phyloP scores from a whole-genome alignment of 2,888 invertebrate genomes.

The Melipona beecheii region DNA sequence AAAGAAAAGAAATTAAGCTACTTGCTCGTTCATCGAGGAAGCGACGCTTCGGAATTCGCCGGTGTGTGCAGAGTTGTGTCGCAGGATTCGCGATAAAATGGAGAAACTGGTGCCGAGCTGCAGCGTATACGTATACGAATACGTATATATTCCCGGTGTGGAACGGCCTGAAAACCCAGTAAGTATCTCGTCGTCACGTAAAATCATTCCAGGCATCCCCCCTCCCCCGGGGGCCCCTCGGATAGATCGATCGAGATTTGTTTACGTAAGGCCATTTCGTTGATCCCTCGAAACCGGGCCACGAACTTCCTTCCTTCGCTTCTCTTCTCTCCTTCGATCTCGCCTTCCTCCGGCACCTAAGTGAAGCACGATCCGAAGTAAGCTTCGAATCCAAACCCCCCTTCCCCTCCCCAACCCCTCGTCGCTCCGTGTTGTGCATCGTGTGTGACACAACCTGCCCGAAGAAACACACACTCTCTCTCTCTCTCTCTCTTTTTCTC shows the following conservation, averaged over 20 bases:
- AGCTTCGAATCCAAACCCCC: not conserved
- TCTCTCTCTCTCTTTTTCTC: too few relatives aligned
- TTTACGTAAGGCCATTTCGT: conserved; percentile 55
- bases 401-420: not conserved
- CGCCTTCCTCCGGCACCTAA: not conserved
- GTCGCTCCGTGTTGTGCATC: conserved; percentile 28
- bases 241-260: conserved; percentile 57
- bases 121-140: not conserved
- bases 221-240: not conserved
- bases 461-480: conserved; percentile 10
- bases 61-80: not conserved
- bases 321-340: conserved; percentile 7
- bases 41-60: not conserved
- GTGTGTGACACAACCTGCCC: conserved; percentile 6
- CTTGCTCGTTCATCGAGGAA: not conserved
- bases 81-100: conserved; percentile 27
- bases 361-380: not conserved
- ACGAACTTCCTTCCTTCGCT: not conserved
- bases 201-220: conserved; percentile 35
- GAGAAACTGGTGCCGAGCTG: not conserved
- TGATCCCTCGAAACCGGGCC: conserved; percentile 36
- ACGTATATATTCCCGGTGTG: not conserved
- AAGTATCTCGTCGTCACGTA: conserved; percentile 38
- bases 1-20: not conserved
- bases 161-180: conserved; percentile 6